Evolutionary conservation across 2,797 vertebrate genomes (phyloP).

Genomic region (Melanotaenia nigrans): DNA sequence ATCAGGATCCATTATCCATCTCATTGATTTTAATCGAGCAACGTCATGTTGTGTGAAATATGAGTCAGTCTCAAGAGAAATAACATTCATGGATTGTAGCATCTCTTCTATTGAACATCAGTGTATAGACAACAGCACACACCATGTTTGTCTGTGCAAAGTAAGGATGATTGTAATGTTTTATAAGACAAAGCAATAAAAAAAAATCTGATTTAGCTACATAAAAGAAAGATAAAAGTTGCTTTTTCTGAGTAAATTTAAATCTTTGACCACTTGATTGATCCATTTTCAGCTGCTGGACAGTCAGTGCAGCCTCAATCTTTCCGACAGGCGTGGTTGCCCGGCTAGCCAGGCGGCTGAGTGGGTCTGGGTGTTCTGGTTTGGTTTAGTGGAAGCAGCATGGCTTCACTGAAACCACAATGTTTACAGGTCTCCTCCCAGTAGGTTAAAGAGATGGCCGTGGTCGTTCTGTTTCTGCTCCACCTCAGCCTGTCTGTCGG

Average conservation of each 20-base stretch:
- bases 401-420: slow-evolving; percentile 55
- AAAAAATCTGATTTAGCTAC: neutral
- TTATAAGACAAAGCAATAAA: too few species aligned
- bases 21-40: slow-evolving; percentile 9
- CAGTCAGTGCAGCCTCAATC: neutral
- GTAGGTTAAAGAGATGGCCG: slow-evolving; percentile 21
- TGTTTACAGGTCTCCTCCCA: slow-evolving; percentile 51
- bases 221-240: neutral
- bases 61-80: neutral
- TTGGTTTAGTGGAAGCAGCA: slow-evolving; percentile 37
- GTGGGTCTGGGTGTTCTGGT: slow-evolving; percentile 33
- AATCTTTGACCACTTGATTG: neutral
- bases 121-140: too few species aligned
- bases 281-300: neutral
- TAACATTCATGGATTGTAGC: neutral
- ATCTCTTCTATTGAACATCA: too few species aligned
- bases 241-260: neutral
- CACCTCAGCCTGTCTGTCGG: slow-evolving; percentile 13
- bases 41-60: neutral
- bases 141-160: too few species aligned
- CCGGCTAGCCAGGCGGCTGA: slow-evolving; percentile 12
- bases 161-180: too few species aligned
- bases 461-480: slow-evolving; percentile 16
- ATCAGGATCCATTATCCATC: slow-evolving; percentile 1
- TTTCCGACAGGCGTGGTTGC: slow-evolving; percentile 64